Evolutionary conservation across 2,888 invertebrate genomes (phyloP), one percentile per base, ranked within the genome.

Genomic region (Tromatobia lineatoria): DNA sequence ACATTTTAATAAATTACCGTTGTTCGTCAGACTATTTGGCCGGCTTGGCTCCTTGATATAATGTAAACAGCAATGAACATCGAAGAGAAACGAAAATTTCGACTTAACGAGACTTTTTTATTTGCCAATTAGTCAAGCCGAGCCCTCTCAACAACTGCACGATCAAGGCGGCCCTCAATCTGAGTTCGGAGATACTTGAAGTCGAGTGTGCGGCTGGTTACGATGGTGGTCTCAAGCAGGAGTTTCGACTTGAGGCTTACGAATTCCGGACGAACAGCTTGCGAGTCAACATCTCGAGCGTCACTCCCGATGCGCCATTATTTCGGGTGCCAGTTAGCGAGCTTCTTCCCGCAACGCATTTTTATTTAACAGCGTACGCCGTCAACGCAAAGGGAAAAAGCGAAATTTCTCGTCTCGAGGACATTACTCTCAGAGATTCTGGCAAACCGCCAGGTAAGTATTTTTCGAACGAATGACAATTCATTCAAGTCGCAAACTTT

Each of bases 201-300:
- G 96, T 98, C 82, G 97, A 97, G 90, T 98, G 98, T 93, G 96
- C 97, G 82, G 96, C 97, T 0, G 98, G 98, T 61, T 98, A 98
- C 93, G 98, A 98, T 91, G 98, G 98, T 1, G 98, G 98, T 0
- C 95, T 98, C 81, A 97, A 97, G 57, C 98, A 98, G 93, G 96
- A 96, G 86, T 98, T 98, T 94, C 94, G 97, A 74, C 94, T 98
- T 81, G 98, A 98, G 93, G 97, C 98, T 0, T 96, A 97, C 90
- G 97, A 97, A 89, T 96, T 96, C 0, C 94, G 95, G 89, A 96
- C 96, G 20, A 96, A 96, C 90, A 95, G 95, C 86, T 94, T 97
- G 47, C 94, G 97, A 75, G 95, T 97, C 86, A 97, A 97, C 92
- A 95, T 96, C 87, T 96, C 96, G 87, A 96, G 96, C 88, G 93